Conservation (phyloP, 2,113 vertebrate genomes). For the Cacatua alba region DNA sequence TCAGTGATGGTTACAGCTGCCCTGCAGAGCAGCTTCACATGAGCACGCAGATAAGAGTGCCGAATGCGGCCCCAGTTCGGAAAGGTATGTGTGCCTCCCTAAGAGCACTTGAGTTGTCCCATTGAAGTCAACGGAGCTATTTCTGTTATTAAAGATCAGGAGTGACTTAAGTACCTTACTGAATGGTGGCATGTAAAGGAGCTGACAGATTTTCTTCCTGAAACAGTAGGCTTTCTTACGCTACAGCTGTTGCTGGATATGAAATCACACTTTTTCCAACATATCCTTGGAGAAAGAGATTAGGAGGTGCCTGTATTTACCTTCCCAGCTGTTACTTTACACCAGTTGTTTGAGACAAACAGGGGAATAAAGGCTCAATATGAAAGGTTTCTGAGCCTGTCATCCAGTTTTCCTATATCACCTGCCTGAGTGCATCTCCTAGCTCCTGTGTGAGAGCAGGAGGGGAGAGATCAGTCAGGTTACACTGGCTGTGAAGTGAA, state of each 20-base stretch:
- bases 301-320: background rate
- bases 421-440: background rate
- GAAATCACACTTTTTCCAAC: background rate
- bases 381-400: background rate
- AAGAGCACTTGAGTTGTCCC: background rate
- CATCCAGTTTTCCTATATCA: background rate
- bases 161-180: background rate
- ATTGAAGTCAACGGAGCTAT: background rate
- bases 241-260: background rate
- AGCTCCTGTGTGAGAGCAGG: background rate
- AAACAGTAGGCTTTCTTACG: background rate
- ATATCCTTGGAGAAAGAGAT: background rate
- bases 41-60: background rate
- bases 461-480: background rate
- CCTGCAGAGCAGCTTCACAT: background rate
- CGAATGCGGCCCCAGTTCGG: background rate
- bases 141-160: background rate
- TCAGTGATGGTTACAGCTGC: background rate
- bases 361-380: background rate
- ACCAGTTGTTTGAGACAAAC: background rate
- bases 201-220: conserved; percentile 29
- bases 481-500: conserved; percentile 25
- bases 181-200: background rate
- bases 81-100: background rate
- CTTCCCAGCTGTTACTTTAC: conserved; percentile 32